Percentiles rank a stretch among this genome's conserved stretches.
These are phyloP conservation scores for Drosophila eugracilis DNA, from an alignment of 1,140 invertebrate species.

Conservation along the genomic window DNA sequence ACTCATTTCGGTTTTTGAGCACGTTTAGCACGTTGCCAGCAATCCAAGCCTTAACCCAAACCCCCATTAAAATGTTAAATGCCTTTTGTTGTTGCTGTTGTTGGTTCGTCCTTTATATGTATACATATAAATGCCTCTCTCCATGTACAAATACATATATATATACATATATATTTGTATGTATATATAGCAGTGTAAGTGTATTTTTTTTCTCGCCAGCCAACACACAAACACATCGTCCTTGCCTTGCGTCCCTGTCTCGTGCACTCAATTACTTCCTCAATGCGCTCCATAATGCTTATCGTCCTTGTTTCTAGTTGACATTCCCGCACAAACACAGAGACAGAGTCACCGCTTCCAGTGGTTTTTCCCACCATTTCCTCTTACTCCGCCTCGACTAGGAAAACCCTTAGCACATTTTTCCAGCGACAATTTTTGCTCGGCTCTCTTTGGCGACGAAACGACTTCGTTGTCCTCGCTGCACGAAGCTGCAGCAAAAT, in stretches of 20 bases:
- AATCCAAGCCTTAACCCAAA: conserved; percentile 6
- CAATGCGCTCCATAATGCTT: conserved; percentile 83
- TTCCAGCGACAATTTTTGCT: conserved; percentile 82
- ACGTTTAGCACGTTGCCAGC: conserved; percentile 78
- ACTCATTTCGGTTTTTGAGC: conserved; percentile 83
- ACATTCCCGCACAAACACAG: conserved; percentile 76
- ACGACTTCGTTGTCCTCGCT: conserved; percentile 35
- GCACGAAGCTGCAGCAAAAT: conserved; percentile 72
- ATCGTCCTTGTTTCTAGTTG: conserved; percentile 83
- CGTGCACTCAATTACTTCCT: conserved; percentile 82
- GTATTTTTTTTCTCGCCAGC: conserved; percentile 22
- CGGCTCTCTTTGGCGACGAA: conserved; percentile 49
- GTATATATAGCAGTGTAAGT: conserved; percentile 29
- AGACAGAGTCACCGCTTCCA: conserved; percentile 30
- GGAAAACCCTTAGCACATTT: conserved; percentile 77
- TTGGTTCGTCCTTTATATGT: conserved; percentile 13
- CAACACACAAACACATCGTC: conserved; percentile 50
- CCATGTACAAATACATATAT: conserved; percentile 29
- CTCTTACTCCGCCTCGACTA: not conserved
- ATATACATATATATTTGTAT: conserved; percentile 42
- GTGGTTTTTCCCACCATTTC: conserved; percentile 19
- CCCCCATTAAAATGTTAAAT: conserved; percentile 76
- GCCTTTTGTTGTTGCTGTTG: conserved; percentile 62
- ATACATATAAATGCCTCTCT: conserved; percentile 35
- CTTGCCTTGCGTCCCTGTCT: conserved; percentile 73